These are phyloP conservation scores for Tretioscincus oriximinensis DNA, from an alignment of 2,113 vertebrate species.

Conservation along the genomic window DNA sequence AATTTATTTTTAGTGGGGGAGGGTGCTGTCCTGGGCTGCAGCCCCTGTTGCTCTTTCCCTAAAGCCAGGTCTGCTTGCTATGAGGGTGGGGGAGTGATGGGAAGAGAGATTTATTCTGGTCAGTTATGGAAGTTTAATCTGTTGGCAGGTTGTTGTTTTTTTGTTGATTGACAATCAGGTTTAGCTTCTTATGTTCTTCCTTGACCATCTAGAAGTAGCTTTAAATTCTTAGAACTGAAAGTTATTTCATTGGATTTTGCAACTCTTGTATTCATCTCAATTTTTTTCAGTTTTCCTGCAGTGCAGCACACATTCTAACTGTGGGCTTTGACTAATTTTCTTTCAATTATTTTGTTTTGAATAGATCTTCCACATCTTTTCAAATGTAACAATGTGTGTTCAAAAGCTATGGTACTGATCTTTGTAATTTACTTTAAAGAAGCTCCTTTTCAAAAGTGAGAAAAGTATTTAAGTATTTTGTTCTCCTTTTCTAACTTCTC, in stretches of 20 bases:
- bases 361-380: background rate
- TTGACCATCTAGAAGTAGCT: no score
- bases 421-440: background rate
- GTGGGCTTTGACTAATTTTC: background rate
- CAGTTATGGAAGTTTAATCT: no score
- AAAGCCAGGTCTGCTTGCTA: no score
- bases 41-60: no score
- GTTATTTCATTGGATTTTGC: background rate
- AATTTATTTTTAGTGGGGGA: no score
- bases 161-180: no score
- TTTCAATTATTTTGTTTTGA: constrained; percentile 24
- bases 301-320: background rate
- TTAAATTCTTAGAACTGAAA: background rate
- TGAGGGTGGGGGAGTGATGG: no score
- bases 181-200: no score
- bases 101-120: no score
- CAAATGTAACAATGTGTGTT: constrained; percentile 13
- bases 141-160: no score
- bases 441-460: background rate
- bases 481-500: background rate
- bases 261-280: no score
- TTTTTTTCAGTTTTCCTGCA: background rate
- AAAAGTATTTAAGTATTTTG: background rate
- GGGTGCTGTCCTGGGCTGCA: no score
- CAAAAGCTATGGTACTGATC: constrained; percentile 2